Conservation (phyloP, 2,113 vertebrate genomes). For the Crotalus helleri region DNA sequence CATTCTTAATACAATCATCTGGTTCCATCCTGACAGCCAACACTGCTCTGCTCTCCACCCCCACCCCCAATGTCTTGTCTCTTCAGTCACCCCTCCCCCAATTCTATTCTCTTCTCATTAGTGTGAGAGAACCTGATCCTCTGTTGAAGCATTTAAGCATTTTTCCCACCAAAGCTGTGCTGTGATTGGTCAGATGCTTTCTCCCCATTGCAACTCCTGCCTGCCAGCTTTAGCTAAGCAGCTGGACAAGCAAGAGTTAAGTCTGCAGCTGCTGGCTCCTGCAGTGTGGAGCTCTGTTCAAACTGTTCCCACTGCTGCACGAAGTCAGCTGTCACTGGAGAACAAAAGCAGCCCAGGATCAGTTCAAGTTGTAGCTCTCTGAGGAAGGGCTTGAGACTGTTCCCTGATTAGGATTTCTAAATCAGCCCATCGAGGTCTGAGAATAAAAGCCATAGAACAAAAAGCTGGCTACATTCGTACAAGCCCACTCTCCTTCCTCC, state of each 20-base stretch:
- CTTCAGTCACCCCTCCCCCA: background rate
- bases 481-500: constrained; percentile 32
- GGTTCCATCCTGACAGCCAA: background rate
- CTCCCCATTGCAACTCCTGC: accelerated
- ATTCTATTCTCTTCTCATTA: background rate
- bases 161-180: background rate
- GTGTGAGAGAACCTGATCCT: background rate
- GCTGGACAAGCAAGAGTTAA: constrained; percentile 68
- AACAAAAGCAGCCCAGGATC: constrained; percentile 72
- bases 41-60: background rate
- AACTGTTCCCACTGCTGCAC: constrained; percentile 74
- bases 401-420: constrained; percentile 77
- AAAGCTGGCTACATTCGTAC: constrained; percentile 65
- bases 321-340: constrained; percentile 76
- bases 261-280: constrained; percentile 63
- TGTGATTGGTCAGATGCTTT: background rate
- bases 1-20: background rate
- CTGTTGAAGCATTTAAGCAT: background rate
- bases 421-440: constrained; percentile 69
- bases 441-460: constrained; percentile 71
- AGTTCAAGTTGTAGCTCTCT: constrained; percentile 67
- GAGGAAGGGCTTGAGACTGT: constrained; percentile 60
- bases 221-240: accelerated
- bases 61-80: background rate
- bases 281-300: constrained; percentile 65